A percentile compares a stretch with the other conserved stretches of the same genome.
Conservation (phyloP, 2,888 invertebrate species). For the Icerya purchasi region DNA sequence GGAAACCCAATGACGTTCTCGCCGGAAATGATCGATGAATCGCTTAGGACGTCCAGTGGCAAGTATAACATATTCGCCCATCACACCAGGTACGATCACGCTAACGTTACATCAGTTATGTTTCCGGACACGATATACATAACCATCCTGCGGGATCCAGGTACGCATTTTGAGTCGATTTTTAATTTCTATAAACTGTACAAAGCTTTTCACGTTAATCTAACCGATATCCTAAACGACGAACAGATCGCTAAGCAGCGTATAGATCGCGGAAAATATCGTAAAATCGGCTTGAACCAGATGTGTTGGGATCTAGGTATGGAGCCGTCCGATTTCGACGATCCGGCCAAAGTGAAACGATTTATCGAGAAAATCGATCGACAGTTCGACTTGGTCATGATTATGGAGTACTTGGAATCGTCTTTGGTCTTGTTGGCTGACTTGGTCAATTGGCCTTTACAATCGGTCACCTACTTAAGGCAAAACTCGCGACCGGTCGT, state of each 20-base stretch:
- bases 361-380: conserved; percentile 17
- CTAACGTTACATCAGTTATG: conserved; percentile 18
- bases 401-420: conserved; percentile 19
- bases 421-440: conserved; percentile 19
- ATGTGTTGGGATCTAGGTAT: conserved; percentile 20
- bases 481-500: not conserved
- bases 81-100: conserved; percentile 17
- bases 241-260: not conserved
- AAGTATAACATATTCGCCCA: conserved; percentile 20
- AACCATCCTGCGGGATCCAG: conserved; percentile 3
- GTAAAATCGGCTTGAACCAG: conserved; percentile 18
- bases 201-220: not conserved
- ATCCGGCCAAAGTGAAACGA: conserved; percentile 12
- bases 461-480: not conserved
- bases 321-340: conserved; percentile 9
- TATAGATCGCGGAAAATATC: not conserved
- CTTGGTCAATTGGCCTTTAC: conserved; percentile 20
- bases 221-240: not conserved
- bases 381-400: conserved; percentile 20
- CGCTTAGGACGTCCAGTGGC: conserved; percentile 11
- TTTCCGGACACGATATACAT: not conserved
- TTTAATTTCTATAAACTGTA: not conserved
- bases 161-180: conserved; percentile 3
- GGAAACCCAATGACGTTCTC: conserved; percentile 17
- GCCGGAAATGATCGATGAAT: conserved; percentile 12